A percentile compares a stretch with the other conserved stretches of the same genome.
phyloP scores from a whole-genome alignment of 1,140 invertebrate species.

The Conus betulinus region DNA sequence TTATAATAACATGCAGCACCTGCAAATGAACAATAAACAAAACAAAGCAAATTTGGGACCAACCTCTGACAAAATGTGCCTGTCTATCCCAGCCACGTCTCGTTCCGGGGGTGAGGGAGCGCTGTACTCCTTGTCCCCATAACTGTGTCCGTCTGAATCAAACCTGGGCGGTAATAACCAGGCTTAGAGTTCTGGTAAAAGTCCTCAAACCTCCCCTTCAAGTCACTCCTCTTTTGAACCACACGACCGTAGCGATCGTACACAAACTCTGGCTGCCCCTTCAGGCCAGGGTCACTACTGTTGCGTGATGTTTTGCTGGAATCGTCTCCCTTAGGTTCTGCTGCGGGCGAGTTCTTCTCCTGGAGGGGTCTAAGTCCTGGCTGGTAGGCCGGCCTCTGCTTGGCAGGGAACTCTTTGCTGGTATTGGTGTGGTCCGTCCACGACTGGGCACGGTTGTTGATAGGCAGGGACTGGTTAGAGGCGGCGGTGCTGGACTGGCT shows the following conservation, averaged over 20 bases:
- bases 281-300: conserved; percentile 72
- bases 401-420: conserved; percentile 52
- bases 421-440: conserved; percentile 57
- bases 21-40: background rate
- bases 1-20: background rate
- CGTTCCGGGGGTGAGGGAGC: conserved; percentile 86
- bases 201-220: conserved; percentile 60
- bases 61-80: conserved; percentile 52
- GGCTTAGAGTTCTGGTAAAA: conserved; percentile 75
- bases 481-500: conserved; percentile 56
- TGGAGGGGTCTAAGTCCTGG: conserved; percentile 53
- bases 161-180: conserved; percentile 73
- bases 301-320: conserved; percentile 52
- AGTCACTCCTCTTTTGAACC: conserved; percentile 34
- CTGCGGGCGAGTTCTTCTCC: conserved; percentile 58
- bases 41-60: background rate
- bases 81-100: conserved; percentile 77
- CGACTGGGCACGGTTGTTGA: conserved; percentile 54
- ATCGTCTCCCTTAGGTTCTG: conserved; percentile 59
- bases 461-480: conserved; percentile 47
- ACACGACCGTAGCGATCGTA: conserved; percentile 46
- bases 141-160: conserved; percentile 80
- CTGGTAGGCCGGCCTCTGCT: conserved; percentile 46
- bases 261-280: conserved; percentile 78
- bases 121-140: conserved; percentile 83